phyloP scores from a whole-genome alignment of 1,140 invertebrate genomes.

The Tetramorium simillimum region DNA sequence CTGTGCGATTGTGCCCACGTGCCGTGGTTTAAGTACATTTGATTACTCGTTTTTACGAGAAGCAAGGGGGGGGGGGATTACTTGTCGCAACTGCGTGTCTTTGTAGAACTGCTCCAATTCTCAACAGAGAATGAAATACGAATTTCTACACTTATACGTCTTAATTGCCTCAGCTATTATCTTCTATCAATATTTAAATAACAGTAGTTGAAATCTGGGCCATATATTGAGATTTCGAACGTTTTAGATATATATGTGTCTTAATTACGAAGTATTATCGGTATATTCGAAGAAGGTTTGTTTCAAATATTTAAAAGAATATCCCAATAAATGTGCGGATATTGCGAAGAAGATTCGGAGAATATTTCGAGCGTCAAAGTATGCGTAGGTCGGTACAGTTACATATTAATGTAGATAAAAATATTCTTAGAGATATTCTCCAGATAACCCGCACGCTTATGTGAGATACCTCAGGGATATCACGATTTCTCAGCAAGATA shows the following conservation, averaged over 20 bases:
- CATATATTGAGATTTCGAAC: not conserved
- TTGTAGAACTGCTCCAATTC: not conserved
- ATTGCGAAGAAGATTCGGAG: not conserved
- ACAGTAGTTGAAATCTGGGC: not conserved
- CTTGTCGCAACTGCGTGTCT: not conserved
- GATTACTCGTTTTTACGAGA: not conserved
- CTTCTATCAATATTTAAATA: not conserved
- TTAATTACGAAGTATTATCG: not conserved
- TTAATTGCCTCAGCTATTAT: not conserved
- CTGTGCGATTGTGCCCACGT: slow-evolving; percentile 7
- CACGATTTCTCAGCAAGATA: slow-evolving; percentile 45
- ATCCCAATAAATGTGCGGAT: not conserved
- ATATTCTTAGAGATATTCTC: slow-evolving; percentile 20
- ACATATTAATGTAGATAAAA: not conserved
- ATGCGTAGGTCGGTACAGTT: not conserved
- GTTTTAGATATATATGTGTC: not conserved
- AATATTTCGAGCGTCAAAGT: not conserved
- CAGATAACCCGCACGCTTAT: not conserved
- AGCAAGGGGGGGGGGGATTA: not conserved
- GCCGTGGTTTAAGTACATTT: not conserved
- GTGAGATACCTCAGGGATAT: slow-evolving; percentile 2
- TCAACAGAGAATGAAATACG: not conserved
- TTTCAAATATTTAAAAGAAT: not conserved
- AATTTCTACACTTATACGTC: not conserved
- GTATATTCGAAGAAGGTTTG: not conserved